Conservation (phyloP, 2,797 vertebrate species). For the Anguilla obscura region DNA sequence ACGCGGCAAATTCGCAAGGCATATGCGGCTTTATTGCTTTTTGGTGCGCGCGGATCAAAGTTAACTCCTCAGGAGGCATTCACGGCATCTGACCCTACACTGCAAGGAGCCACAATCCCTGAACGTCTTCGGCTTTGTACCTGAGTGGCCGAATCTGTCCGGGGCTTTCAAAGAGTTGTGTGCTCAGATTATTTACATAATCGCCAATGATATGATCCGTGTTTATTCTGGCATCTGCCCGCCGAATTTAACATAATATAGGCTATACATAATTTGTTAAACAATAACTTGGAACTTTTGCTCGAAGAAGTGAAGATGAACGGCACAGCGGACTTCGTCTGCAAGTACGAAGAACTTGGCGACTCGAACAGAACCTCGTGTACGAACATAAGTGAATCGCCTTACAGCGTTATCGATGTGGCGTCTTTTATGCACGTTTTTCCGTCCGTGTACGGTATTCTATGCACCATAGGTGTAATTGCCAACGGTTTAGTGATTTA, state of each 20-base stretch:
- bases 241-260: background rate
- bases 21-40: background rate
- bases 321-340: slow-evolving; percentile 54
- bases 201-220: background rate
- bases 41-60: background rate
- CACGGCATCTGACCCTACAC: background rate
- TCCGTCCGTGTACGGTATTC: slow-evolving; percentile 74
- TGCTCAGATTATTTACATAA: background rate
- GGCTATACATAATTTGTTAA: background rate
- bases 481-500: slow-evolving; percentile 79
- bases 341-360: slow-evolving; percentile 51
- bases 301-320: slow-evolving; percentile 64
- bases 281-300: background rate
- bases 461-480: slow-evolving; percentile 74
- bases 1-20: background rate
- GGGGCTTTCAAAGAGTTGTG: background rate
- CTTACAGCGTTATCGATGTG: slow-evolving; percentile 62
- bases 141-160: background rate
- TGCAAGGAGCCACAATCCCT: background rate
- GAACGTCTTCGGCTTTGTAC: background rate
- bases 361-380: slow-evolving; percentile 59
- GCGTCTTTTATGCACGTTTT: slow-evolving; percentile 78
- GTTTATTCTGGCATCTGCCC: background rate
- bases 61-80: background rate
- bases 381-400: slow-evolving; percentile 36